A percentile compares a stretch with the other conserved stretches of the same genome.
phyloP scores from a whole-genome alignment of 2,797 vertebrate species.

The Pangasius larnaudii region DNA sequence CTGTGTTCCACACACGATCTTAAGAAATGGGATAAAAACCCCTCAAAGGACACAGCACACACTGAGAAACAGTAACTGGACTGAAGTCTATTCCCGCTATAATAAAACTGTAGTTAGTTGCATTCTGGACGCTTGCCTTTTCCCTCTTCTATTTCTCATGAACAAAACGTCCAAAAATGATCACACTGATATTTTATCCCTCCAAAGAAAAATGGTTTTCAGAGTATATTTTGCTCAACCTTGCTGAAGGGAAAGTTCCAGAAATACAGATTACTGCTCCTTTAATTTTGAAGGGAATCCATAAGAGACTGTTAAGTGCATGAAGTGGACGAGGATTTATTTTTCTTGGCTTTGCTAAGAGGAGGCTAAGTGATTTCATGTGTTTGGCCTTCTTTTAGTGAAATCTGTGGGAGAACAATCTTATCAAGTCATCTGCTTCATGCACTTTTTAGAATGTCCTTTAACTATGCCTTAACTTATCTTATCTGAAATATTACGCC shows the following conservation, averaged over 20 bases:
- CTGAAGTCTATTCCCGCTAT: neutral
- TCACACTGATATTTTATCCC: neutral
- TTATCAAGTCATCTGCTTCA: neutral
- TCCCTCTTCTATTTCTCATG: neutral
- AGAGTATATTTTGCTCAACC: neutral
- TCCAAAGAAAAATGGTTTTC: neutral
- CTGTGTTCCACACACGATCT: neutral
- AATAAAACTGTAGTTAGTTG: neutral
- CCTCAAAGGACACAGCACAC: neutral
- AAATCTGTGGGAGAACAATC: constrained; percentile 1
- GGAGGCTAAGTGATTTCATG: neutral
- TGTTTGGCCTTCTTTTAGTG: neutral
- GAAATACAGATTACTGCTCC: neutral
- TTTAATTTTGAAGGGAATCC: neutral
- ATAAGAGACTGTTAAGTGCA: neutral
- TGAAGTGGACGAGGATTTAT: constrained; percentile 12
- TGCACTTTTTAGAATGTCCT: neutral
- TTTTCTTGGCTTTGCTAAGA: neutral
- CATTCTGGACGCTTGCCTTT: neutral
- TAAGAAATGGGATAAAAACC: neutral
- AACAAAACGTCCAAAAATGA: neutral
- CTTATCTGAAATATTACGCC: neutral
- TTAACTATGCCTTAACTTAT: neutral
- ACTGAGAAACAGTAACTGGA: neutral
- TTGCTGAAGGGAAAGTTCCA: neutral